Conservation (phyloP, 1,140 invertebrate species). For the Phthorimaea operculella region DNA sequence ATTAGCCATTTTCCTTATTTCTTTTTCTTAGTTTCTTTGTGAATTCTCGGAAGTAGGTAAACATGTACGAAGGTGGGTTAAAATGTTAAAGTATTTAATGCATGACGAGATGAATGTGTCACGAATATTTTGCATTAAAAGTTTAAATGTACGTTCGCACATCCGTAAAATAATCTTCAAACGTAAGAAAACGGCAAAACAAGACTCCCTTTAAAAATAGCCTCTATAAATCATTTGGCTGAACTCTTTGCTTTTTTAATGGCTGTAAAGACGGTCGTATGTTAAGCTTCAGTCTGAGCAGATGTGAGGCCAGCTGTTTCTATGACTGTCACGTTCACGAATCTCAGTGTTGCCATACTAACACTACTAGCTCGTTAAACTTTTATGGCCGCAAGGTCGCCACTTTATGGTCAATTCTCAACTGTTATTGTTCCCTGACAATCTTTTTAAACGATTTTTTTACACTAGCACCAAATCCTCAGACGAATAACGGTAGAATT, state of each 20-base stretch:
- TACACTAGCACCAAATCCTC: constrained; percentile 31
- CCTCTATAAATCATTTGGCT: constrained; percentile 3
- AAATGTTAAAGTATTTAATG: too few relatives aligned
- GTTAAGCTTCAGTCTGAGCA: constrained; percentile 22
- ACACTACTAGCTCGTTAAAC: constrained; percentile 63
- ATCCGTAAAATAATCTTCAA: too few relatives aligned
- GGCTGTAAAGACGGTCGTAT: constrained; percentile 15
- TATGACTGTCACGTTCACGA: constrained; percentile 59
- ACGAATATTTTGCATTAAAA: too few relatives aligned
- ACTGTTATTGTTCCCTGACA: constrained; percentile 62
- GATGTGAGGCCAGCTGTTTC: constrained; percentile 55
- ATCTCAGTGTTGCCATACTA: constrained; percentile 39
- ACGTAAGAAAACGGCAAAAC: too few relatives aligned
- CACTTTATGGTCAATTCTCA: constrained; percentile 68
- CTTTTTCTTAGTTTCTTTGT: too few relatives aligned
- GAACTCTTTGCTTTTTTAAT: constrained; percentile 44
- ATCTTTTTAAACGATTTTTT: constrained; percentile 32
- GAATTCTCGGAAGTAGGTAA: too few relatives aligned
- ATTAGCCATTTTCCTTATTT: too few relatives aligned
- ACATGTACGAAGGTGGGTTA: too few relatives aligned
- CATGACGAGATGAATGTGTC: too few relatives aligned
- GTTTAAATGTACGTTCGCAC: too few relatives aligned
- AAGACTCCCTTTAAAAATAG: too few relatives aligned
- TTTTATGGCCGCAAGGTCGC: constrained; percentile 69
- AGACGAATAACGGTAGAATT: constrained; percentile 44